Conservation (phyloP, 2,797 vertebrate species). For the Lepus townsendii region DNA sequence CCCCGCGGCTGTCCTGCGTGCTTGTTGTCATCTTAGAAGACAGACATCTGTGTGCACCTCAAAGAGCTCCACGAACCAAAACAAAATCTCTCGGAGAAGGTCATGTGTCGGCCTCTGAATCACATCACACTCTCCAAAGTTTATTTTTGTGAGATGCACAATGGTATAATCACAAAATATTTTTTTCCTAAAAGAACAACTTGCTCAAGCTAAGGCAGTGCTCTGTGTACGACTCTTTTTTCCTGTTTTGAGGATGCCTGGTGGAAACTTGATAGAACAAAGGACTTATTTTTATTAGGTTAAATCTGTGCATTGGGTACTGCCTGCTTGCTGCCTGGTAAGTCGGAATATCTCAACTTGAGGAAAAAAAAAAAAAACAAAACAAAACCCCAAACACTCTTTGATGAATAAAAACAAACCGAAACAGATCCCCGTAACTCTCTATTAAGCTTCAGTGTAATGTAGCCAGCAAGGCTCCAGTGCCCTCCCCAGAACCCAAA, state of each 20-base stretch:
- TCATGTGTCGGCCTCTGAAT: not conserved
- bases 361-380: not conserved
- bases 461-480: not conserved
- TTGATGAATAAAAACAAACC: constrained; percentile 77
- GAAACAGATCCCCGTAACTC: constrained; percentile 58
- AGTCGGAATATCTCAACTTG: constrained; percentile 61
- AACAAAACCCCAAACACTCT: not conserved
- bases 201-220: constrained; percentile 19
- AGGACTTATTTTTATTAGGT: constrained; percentile 73
- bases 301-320: constrained; percentile 3
- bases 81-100: not conserved
- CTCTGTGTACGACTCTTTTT: constrained; percentile 29
- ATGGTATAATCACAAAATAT: constrained; percentile 56
- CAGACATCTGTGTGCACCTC: not conserved
- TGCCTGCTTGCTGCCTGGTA: constrained; percentile 47
- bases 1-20: not conserved
- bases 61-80: not conserved
- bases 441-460: constrained; percentile 63
- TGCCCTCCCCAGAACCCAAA: constrained; percentile 67
- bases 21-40: not conserved
- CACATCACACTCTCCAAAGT: not conserved
- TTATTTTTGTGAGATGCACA: constrained; percentile 59
- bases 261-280: constrained; percentile 61
- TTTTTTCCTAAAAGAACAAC: constrained; percentile 45
- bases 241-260: constrained; percentile 65